phyloP scores from a whole-genome alignment of 2,113 vertebrate genomes.

The Rhagologus leucostigma region DNA sequence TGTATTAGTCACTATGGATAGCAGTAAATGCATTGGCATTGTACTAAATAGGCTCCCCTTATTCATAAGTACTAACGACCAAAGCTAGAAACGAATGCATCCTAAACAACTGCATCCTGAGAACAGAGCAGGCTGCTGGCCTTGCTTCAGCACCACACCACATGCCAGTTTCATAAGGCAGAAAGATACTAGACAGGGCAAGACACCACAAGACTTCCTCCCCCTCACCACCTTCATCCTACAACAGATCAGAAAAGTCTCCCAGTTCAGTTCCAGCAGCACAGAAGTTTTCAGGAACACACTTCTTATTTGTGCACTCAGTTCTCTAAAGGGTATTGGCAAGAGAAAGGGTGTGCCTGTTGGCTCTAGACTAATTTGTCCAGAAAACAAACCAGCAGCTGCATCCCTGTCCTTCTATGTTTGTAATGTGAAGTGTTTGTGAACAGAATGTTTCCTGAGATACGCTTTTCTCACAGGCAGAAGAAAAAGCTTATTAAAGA shows the following conservation, averaged over 20 bases:
- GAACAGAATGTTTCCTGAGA: conserved; percentile 5
- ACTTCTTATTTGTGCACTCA: background rate
- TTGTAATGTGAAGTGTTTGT: background rate
- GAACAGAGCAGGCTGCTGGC: background rate
- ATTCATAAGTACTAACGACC: background rate
- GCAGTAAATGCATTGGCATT: background rate
- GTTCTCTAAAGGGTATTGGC: background rate
- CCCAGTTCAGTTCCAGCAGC: background rate
- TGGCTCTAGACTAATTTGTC: background rate
- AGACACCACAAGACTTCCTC: background rate
- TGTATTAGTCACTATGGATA: background rate
- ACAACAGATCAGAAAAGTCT: background rate
- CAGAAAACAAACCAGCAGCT: conserved; percentile 22
- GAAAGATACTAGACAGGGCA: rapidly evolving
- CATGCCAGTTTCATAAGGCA: background rate
- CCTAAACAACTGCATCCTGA: background rate
- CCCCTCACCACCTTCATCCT: background rate
- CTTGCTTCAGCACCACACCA: background rate
- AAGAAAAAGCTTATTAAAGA: background rate
- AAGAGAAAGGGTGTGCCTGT: background rate
- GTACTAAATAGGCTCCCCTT: background rate
- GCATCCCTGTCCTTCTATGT: background rate
- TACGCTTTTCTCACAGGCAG: background rate
- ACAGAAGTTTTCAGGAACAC: background rate
- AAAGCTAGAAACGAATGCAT: background rate